Evolutionary conservation across 2,888 invertebrate genomes (phyloP), one percentile per base, ranked within the genome.

Genomic region (Harpagoxenus sublaevis): DNA sequence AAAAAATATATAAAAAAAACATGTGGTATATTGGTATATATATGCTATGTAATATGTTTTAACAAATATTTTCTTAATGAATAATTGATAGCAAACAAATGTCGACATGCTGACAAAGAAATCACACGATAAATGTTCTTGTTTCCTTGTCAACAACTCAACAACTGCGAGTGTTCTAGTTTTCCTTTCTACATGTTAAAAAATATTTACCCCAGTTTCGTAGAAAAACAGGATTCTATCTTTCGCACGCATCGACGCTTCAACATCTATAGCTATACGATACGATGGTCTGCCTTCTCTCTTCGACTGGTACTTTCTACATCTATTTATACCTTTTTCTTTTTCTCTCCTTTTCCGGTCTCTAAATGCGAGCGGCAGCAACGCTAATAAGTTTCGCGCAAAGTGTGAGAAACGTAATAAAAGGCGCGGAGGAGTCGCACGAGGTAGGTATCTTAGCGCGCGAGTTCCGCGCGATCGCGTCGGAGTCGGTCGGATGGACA

Each of bases 301-400:
- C 15, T 18, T 4, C 15, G 39, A 31, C 31, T 48, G 3, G 3
- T 63, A 75, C 35, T 75, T 63, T 63, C 35, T 63, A 75, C 9
- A 45, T 60, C 18, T 74, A 63, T 75, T 45, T 62, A 45, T 60
- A 60, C 28, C n/a, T 31, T 63, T 75, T 42, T 23, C 31, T 51
- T 42, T 35, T 23, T 63, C 18, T 23, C 15, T 55, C 23, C 18
- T 42, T 73, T 31, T 60, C 45, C 39, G n/a, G 18, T 23, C 60
- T 35, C 62, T 35, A 62, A 75, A 62, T 48, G 62, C 57, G 45
- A 57, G 10, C 42, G 23, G 57, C 28, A 28, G 35, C 51, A 23
- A 23, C 53, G 39, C 48, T 15, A 9, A 28, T 15, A 23, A 4
- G 35, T 35, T 15, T 75, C 39, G 55, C 2, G 15, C 35, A 23